Conservation (phyloP, 2,888 invertebrate genomes). For the Temnothorax rugatulus region DNA sequence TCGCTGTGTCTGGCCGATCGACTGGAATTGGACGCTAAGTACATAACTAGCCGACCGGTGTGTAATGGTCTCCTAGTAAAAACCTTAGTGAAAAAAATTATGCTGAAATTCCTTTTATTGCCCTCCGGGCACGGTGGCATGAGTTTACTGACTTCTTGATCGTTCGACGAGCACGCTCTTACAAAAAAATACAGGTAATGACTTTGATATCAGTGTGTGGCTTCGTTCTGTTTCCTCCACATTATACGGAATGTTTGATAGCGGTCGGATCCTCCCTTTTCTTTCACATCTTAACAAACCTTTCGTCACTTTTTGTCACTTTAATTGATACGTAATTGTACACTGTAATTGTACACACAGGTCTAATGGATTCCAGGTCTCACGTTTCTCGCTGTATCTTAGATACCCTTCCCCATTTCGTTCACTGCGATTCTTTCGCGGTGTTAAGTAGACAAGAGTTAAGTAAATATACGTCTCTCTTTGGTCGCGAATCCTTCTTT, state of each 20-base stretch:
- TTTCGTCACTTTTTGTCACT: slow-evolving; percentile 28
- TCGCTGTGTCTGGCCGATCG: slow-evolving; percentile 63
- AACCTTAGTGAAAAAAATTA: background rate
- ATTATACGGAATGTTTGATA: background rate
- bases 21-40: slow-evolving; percentile 40
- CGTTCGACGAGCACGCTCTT: background rate
- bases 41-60: slow-evolving; percentile 29
- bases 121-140: background rate
- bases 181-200: background rate
- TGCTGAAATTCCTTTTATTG: slow-evolving; percentile 21
- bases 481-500: background rate
- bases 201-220: background rate
- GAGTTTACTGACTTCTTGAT: background rate
- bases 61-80: slow-evolving; percentile 4
- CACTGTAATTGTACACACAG: slow-evolving; percentile 13
- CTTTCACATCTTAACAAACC: slow-evolving; percentile 6
- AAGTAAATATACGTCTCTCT: background rate
- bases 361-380: slow-evolving; percentile 35
- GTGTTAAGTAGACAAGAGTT: background rate
- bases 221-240: background rate
- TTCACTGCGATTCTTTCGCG: background rate
- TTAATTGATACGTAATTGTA: slow-evolving; percentile 35
- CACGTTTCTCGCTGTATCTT: slow-evolving; percentile 10
- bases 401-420: background rate
- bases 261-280: background rate